Conservation (phyloP, 1,140 invertebrate genomes). For the Bombus pyrosoma region DNA sequence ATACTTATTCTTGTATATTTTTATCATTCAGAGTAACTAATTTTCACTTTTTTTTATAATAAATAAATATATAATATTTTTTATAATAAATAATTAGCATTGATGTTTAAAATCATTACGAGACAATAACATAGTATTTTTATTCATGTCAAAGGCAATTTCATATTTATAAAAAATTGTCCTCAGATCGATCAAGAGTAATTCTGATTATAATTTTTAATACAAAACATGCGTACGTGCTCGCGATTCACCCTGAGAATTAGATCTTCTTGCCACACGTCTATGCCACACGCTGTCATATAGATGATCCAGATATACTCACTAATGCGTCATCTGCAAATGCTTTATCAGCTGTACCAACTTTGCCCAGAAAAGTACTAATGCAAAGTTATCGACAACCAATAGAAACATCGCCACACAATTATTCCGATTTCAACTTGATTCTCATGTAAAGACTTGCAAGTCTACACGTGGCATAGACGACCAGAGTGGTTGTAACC, state of each 20-base stretch:
- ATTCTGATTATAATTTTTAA: slow-evolving; percentile 13
- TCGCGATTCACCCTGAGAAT: slow-evolving; percentile 41
- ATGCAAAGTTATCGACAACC: neutral
- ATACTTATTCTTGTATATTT: neutral
- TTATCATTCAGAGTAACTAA: neutral
- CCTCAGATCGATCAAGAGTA: slow-evolving; percentile 43
- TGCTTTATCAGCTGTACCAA: neutral
- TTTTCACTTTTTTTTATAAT: neutral
- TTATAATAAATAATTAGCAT: neutral
- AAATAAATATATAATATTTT: too few species aligned
- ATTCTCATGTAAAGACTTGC: neutral
- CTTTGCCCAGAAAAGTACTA: neutral
- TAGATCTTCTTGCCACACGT: neutral
- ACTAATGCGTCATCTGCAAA: neutral
- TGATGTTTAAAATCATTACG: too few species aligned
- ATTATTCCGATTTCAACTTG: neutral
- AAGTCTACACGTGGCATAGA: slow-evolving; percentile 13
- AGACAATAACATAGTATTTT: neutral
- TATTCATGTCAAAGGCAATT: neutral
- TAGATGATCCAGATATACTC: neutral
- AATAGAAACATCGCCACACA: neutral
- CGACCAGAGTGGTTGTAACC: neutral
- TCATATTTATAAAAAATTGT: slow-evolving; percentile 5
- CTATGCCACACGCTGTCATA: neutral
- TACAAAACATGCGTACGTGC: slow-evolving; percentile 62